These are phyloP conservation scores for Varanus komodoensis DNA, from an alignment of 2,113 vertebrate genomes.

Conservation along the genomic window DNA sequence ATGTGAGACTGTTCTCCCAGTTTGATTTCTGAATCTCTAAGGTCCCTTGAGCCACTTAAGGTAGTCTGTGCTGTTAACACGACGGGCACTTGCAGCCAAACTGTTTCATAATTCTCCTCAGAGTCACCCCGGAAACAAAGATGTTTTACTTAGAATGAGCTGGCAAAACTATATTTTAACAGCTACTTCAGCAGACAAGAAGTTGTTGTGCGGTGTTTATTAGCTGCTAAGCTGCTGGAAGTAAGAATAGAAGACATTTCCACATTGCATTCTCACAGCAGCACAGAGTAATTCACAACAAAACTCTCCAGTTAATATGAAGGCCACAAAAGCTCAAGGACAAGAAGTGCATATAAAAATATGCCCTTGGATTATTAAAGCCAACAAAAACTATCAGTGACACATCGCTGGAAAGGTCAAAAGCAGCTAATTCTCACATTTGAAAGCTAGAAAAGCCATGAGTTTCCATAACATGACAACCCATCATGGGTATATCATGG, in stretches of 20 bases:
- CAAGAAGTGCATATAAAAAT: constrained; percentile 60
- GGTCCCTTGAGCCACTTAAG: constrained; percentile 54
- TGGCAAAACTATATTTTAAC: constrained; percentile 81
- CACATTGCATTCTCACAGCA: constrained; percentile 66
- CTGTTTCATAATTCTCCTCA: constrained; percentile 63
- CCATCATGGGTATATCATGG: too few relatives aligned
- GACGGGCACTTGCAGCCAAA: constrained; percentile 69
- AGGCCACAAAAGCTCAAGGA: constrained; percentile 53
- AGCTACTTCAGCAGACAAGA: constrained; percentile 74
- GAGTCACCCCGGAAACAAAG: constrained; percentile 75
- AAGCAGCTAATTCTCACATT: neutral
- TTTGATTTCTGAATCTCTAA: constrained; percentile 57
- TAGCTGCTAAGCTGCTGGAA: constrained; percentile 83
- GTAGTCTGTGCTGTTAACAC: constrained; percentile 52
- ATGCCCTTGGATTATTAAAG: constrained; percentile 23
- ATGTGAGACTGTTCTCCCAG: constrained; percentile 55
- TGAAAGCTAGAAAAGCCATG: neutral
- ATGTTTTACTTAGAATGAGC: constrained; percentile 79
- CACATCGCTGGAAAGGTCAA: neutral
- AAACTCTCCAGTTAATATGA: constrained; percentile 73
- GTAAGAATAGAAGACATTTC: constrained; percentile 77
- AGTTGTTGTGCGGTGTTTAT: constrained; percentile 79
- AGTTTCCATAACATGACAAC: too few relatives aligned
- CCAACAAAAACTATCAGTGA: constrained; percentile 30
- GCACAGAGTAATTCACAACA: constrained; percentile 63